Conservation (phyloP, 2,888 invertebrate genomes). For the Girardia tigrina region DNA sequence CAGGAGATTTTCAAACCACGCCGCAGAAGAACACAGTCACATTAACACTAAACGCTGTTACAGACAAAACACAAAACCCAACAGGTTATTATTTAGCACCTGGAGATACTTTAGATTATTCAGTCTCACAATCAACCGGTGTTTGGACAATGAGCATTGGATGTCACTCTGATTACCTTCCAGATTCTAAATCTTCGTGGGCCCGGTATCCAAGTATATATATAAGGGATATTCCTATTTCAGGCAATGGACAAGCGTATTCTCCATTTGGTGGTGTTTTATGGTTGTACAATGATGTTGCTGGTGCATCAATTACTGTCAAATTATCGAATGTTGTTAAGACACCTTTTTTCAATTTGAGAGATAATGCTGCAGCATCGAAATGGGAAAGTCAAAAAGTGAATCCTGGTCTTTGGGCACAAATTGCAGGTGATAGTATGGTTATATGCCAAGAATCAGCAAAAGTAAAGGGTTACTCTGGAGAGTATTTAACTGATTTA, state of each 20-base stretch:
- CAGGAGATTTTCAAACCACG: slow-evolving; percentile 17
- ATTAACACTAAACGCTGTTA: neutral
- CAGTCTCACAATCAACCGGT: neutral
- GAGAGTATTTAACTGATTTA: no score
- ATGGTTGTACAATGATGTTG: no score
- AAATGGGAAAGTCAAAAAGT: slow-evolving; percentile 9
- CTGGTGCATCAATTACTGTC: no score
- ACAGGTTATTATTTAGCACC: slow-evolving; percentile 26
- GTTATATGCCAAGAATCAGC: no score
- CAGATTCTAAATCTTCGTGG: neutral
- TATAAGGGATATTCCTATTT: no score
- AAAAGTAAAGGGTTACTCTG: no score
- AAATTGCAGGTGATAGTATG: slow-evolving; percentile 12
- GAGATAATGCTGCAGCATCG: neutral
- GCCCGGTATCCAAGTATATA: neutral
- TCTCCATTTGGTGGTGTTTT: slow-evolving; percentile 27
- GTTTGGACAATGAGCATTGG: slow-evolving; percentile 25
- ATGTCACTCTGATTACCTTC: slow-evolving; percentile 29
- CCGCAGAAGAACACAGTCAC: neutral
- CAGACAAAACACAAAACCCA: neutral
- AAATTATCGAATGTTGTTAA: no score
- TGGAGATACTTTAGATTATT: neutral
- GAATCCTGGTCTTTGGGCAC: neutral
- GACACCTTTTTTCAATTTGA: neutral
- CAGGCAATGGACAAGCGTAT: neutral